Evolutionary conservation across 2,797 vertebrate genomes (phyloP).

Genomic region (Phrynocephalus guinanensis): DNA sequence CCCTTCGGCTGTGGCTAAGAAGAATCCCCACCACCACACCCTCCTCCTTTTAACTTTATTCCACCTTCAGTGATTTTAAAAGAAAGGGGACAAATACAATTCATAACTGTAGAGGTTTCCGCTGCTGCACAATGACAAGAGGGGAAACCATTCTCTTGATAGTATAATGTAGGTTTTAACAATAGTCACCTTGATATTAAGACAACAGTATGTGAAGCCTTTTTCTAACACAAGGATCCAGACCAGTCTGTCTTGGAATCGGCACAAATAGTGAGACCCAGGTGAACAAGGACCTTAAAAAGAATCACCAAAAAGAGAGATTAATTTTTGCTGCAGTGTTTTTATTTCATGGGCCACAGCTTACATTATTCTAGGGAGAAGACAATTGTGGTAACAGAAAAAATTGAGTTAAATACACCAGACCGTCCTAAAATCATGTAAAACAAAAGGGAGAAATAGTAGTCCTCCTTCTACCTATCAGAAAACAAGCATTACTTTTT

Average conservation of each 20-base stretch:
- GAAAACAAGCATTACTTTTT: no score
- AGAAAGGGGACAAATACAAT: not conserved
- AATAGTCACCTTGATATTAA: slow-evolving; percentile 93
- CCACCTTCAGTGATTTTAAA: not conserved
- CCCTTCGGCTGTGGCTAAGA: not conserved
- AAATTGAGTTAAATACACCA: not conserved
- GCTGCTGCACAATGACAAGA: not conserved
- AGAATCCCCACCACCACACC: not conserved
- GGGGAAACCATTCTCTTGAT: not conserved
- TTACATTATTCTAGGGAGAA: not conserved
- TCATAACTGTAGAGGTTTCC: not conserved
- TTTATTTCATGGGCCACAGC: not conserved
- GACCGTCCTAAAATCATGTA: not conserved
- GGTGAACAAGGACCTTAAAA: slow-evolving; percentile 87
- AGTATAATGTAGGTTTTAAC: slow-evolving; percentile 47
- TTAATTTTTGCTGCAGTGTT: not conserved
- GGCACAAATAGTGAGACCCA: slow-evolving; percentile 94
- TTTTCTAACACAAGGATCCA: slow-evolving; percentile 95
- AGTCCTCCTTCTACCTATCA: not conserved
- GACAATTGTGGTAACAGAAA: not conserved
- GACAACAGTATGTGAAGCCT: slow-evolving; percentile 93
- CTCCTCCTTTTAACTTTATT: not conserved
- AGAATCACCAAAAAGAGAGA: slow-evolving; percentile 20
- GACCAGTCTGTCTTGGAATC: slow-evolving; percentile 95
- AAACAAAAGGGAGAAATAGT: not conserved